Evolutionary conservation across 2,113 vertebrate species (phyloP).

Genomic region (Pycnonotus jocosus): DNA sequence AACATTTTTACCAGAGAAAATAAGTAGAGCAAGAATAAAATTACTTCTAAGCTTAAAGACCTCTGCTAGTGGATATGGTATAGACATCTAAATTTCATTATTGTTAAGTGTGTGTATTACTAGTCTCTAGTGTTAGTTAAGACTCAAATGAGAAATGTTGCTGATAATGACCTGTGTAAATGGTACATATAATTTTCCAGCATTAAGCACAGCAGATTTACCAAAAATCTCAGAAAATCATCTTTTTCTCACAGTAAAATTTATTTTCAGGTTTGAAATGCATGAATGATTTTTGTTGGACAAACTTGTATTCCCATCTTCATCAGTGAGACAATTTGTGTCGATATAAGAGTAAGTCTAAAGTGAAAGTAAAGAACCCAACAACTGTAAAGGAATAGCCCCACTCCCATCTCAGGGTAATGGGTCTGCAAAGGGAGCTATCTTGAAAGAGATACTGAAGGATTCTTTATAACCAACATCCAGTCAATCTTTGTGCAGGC

Average conservation of each 20-base stretch:
- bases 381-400: not conserved
- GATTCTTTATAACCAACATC: too few relatives aligned
- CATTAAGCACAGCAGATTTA: not conserved
- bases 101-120: not conserved
- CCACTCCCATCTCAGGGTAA: not conserved
- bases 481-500: not conserved
- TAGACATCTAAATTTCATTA: not conserved
- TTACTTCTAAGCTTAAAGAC: not conserved
- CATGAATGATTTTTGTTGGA: not conserved
- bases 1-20: not conserved
- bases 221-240: not conserved
- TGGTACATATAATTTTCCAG: not conserved
- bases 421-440: not conserved
- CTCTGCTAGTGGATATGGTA: not conserved
- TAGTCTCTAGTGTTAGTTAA: not conserved
- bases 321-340: not conserved
- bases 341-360: not conserved
- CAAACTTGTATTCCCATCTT: not conserved
- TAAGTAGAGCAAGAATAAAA: not conserved
- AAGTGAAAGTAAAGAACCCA: not conserved
- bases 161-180: not conserved
- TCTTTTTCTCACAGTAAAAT: not conserved
- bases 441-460: not conserved
- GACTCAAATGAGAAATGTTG: not conserved
- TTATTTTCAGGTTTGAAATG: not conserved